phyloP scores from a whole-genome alignment of 2,113 vertebrate genomes.

The Anser cygnoides region DNA sequence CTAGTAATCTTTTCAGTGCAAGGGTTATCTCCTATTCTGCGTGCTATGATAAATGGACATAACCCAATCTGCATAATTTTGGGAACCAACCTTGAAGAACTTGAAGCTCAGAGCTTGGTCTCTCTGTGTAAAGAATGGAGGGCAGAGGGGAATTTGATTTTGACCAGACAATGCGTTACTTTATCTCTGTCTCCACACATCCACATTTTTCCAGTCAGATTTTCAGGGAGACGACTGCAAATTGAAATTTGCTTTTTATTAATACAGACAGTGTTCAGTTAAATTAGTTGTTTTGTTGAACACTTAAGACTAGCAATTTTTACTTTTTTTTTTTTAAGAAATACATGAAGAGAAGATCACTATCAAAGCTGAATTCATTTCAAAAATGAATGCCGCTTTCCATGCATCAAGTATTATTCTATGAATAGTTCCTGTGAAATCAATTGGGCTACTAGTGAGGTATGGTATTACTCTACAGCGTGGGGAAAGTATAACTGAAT shows the following conservation, averaged over 20 bases:
- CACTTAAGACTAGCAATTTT: neutral
- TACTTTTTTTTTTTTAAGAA: neutral
- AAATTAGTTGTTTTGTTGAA: conserved; percentile 42
- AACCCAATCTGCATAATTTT: neutral
- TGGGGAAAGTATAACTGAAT: neutral
- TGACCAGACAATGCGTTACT: neutral
- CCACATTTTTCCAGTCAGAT: neutral
- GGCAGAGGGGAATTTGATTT: neutral
- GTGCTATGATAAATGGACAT: neutral
- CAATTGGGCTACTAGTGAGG: neutral
- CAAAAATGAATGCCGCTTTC: neutral
- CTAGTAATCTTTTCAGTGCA: neutral
- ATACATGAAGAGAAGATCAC: conserved; percentile 4
- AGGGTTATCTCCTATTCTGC: neutral
- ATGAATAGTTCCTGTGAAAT: conserved; percentile 7
- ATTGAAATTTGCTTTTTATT: conserved; percentile 8
- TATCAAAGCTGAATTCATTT: conserved; percentile 48
- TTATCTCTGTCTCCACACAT: neutral
- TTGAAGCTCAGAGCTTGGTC: neutral
- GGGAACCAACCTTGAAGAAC: neutral
- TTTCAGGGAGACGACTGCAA: conserved; percentile 5
- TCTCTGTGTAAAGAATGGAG: neutral
- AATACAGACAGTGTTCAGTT: conserved; percentile 8
- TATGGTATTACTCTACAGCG: neutral
- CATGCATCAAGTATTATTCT: neutral